Base-by-base conservation (phyloP, 2,113 vertebrate species). In the Choloepus hoffmanni region DNA sequence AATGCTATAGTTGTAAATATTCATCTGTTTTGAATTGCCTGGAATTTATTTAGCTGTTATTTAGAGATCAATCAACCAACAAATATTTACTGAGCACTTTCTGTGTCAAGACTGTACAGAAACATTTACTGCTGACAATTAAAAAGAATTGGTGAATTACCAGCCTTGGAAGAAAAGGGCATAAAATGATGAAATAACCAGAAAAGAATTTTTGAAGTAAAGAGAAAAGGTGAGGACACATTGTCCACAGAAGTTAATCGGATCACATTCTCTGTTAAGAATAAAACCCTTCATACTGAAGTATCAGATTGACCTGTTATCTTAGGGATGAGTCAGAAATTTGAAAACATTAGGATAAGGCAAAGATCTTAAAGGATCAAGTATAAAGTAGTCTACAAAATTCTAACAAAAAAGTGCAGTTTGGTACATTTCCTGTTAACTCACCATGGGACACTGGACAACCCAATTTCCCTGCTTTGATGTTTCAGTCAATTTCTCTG, bases 31-130 rank as follows among this genome's bases (percentile, higher is more conserved):
- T 95, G 53, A 77, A 97, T 92, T 89, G 92, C 26, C 73, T 48
- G n/a, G 65, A 95, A 96, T 97, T 95, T 92, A 92, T 77, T 97
- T 95, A 83, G 77, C 62, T 94, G 30, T 89, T 93, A 96, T 92
- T 81, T 92, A 94, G 95, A 97, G 67, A 90, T 85, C 14, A 97
- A 24, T 70, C 72, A 73, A 84, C 50, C 16, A 83, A 84, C 36
- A 74, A 85, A 85, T 82, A 97, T 85, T 92, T 85, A 95, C 77
- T 0, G 4, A 90, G 43, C 6, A 85, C 30, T 84, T 92, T n/a
- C 70, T 92, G 15, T 55, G 74, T 89, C 33, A 50, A 58, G 3
- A 79, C 60, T 85, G 45, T 50, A 60, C 2, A 88, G 43, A 33
- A 85, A 72, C 23, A 85, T n/a, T 73, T 48, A 62, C 43, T 88